Evolutionary conservation across 2,797 vertebrate genomes (phyloP).

Genomic region (Scolopax rusticola): DNA sequence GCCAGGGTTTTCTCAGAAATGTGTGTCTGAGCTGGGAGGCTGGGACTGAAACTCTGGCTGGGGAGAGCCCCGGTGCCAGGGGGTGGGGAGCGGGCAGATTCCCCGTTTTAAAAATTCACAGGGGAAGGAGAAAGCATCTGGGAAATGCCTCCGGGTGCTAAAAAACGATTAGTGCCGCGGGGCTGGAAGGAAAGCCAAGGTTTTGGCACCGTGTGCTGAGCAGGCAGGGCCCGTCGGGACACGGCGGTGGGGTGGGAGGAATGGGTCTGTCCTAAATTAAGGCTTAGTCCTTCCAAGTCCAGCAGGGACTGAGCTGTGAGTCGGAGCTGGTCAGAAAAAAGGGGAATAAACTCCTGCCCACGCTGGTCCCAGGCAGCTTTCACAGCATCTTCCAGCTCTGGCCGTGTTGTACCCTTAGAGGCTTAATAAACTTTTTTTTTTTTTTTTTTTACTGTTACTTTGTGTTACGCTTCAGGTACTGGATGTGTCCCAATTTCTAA

Average conservation of each 20-base stretch:
- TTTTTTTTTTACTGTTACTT: constrained; percentile 20
- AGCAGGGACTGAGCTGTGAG: background rate
- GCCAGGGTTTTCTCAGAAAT: constrained; percentile 78
- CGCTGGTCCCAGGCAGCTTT: background rate
- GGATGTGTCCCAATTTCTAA: constrained; percentile 34
- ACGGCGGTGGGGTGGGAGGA: background rate
- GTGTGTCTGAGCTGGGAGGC: constrained; percentile 66
- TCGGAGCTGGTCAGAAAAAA: background rate
- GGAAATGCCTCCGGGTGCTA: constrained; percentile 28
- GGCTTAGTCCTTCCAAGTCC: background rate
- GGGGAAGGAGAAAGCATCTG: background rate
- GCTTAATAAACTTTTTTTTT: constrained; percentile 32
- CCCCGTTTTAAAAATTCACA: background rate
- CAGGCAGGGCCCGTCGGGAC: background rate
- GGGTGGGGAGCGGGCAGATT: background rate
- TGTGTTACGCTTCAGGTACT: constrained; percentile 51
- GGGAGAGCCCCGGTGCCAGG: background rate
- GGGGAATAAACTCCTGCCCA: background rate
- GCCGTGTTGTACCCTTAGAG: background rate
- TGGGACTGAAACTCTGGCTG: background rate
- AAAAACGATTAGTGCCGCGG: background rate
- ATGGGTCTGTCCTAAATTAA: background rate
- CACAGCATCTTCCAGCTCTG: constrained; percentile 19
- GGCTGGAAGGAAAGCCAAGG: background rate
- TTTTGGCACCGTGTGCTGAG: background rate